Evolutionary conservation across 2,888 invertebrate species (phyloP), one percentile per base, ranked within the genome.

Genomic region (Cryptus viduatorius): DNA sequence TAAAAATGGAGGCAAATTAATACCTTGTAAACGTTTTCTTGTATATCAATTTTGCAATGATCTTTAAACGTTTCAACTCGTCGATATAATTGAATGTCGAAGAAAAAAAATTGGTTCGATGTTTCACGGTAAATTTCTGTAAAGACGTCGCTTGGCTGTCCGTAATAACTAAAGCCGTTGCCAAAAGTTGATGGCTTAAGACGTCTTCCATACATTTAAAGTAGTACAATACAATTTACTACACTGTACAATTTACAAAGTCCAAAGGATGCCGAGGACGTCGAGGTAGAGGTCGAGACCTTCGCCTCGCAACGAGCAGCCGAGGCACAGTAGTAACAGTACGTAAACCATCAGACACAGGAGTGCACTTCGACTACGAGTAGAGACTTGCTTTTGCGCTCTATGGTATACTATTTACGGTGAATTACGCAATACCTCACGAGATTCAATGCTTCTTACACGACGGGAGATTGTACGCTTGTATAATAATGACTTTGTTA

Each of bases 261-360:
- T 56, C 24, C 50, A 76, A 88, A 89, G 84, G 86, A 86, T 86
- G 87, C 82, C 86, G 87, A 87, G 87, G 88, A 84, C 84, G 67
- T 79, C 53, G 78, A 71, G 77, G 44, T 79, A 75, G 86, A 88
- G 87, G 87, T 87, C 83, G 82, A 50, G 86, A 86, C 89, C 88
- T 89, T 89, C 88, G 78, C 77, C 81, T 65, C 75, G 72, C 69
- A 46, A 19, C 72, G 31, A 42, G 46, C 83, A 86, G 75, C 77
- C 73, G 82, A 88, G 88, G 86, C 61, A 82, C 84, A 77, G 86
- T 85, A 86, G 86, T 68, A 78, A 78, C 69, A 64, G 72, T 10
- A 81, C 73, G 68, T 46, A 29, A 83, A 80, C 24, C 31, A 68
- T 46, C 67, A 19, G 46, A 78, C 67, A 37, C 29, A 42, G 16